A percentile compares a stretch with the other conserved stretches of the same genome.
Evolutionary conservation across 2,797 vertebrate genomes (phyloP).

Genomic region (Chelon auratus): DNA sequence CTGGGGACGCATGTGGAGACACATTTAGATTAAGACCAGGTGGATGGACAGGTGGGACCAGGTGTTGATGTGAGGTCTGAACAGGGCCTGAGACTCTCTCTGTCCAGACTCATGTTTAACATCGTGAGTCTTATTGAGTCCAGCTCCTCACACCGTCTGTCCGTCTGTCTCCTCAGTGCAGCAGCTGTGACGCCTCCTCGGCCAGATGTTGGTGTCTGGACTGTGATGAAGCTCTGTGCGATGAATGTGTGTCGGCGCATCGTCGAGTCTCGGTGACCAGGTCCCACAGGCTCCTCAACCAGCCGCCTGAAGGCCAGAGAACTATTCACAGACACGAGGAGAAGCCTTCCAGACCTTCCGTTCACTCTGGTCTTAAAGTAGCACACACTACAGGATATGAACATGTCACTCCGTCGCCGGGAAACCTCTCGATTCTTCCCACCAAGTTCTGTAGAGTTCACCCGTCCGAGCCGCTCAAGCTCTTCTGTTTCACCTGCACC

Average conservation of each 20-base stretch:
- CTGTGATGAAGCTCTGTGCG: constrained; percentile 56
- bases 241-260: constrained; percentile 44
- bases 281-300: constrained; percentile 31
- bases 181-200: constrained; percentile 20
- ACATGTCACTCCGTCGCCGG: constrained; percentile 15
- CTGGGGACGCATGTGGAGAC: too few species aligned
- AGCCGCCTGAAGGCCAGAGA: constrained; percentile 18
- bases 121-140: too few species aligned
- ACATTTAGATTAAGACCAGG: too few species aligned
- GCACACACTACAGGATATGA: too few species aligned
- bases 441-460: constrained; percentile 72
- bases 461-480: constrained; percentile 67
- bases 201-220: constrained; percentile 51
- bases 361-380: too few species aligned
- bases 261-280: constrained; percentile 48
- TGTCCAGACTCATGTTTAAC: too few species aligned
- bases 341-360: too few species aligned
- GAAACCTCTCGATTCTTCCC: constrained; percentile 11
- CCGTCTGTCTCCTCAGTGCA: constrained; percentile 37
- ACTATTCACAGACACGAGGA: not conserved
- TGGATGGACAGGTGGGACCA: too few species aligned
- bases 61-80: too few species aligned
- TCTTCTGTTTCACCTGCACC: constrained; percentile 75
- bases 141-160: not conserved
- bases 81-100: too few species aligned